phyloP scores from a whole-genome alignment of 2,113 vertebrate species.

The Sterrhoptilus dennistouni region DNA sequence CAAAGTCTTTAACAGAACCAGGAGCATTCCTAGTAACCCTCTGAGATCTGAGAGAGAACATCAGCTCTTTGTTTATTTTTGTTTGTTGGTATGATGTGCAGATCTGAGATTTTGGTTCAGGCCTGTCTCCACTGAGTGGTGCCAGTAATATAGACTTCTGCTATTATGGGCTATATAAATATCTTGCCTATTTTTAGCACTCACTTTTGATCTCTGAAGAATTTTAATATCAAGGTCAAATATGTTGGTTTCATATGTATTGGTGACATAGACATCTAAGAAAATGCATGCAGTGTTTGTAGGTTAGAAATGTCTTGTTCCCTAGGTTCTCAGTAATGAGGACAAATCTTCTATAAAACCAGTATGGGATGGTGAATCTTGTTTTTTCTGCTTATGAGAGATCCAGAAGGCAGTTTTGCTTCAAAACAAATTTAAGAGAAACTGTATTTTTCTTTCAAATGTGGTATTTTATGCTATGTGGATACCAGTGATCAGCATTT shows the following conservation, averaged over 20 bases:
- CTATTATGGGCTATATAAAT: not conserved
- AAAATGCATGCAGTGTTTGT: not conserved
- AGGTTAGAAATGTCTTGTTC: not conserved
- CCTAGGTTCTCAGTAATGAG: not conserved
- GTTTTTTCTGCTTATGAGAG: not conserved
- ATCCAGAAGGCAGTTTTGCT: not conserved
- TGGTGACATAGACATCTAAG: not conserved
- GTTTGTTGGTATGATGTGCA: not conserved
- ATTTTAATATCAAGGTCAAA: constrained; percentile 55
- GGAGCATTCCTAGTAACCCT: not conserved
- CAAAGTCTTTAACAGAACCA: not conserved
- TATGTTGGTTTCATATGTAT: not conserved
- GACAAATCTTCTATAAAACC: not conserved
- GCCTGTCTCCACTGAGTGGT: constrained; percentile 1
- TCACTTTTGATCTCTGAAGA: constrained; percentile 52
- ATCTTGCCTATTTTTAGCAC: constrained; percentile 28
- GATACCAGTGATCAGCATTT: not conserved
- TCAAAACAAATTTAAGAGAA: not conserved
- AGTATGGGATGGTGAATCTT: not conserved
- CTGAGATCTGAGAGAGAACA: not conserved
- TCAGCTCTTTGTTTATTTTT: not conserved
- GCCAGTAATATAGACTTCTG: not conserved
- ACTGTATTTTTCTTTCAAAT: not conserved
- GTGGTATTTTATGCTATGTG: not conserved
- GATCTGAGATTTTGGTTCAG: not conserved